Evolutionary conservation across 1,140 invertebrate genomes (phyloP), one percentile per base, ranked within the genome.

Genomic region (Papilio dardanus): DNA sequence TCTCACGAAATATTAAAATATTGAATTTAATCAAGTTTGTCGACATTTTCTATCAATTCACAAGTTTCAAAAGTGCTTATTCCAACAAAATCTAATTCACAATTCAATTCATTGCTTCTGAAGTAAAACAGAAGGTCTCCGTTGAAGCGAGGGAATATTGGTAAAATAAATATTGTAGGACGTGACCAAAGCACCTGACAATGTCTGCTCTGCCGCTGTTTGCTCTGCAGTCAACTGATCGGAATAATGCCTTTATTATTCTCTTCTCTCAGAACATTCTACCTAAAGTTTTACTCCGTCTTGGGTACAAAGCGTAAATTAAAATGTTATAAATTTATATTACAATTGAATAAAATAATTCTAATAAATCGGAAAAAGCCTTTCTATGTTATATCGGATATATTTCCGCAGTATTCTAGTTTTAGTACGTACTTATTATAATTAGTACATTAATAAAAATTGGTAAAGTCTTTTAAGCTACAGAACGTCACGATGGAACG

Each of bases 81-180:
- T 58, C 54, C 10, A 28, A 28, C 10, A 58, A 58, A 28, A 3
- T 28, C 54, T 58, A 28, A 58, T 58, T 58, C 54, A 58, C 3
- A 12, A 58, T 66, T 33, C 31, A 68, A 68, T 68, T 68, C 66
- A 37, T 24, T 68, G 66, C 35, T 24, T 28, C 19, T 67, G 30
- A 37, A 68, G 19, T 74, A 79, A 74, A 73, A 37, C 77, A 81
- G 81, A 81, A 78, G 79, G 77, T 79, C 79, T 77, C 76, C 77
- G 77, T 68, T 71, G 78, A 81, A 86, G 79, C 81, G 83, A 79
- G 86, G 86, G 85, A 89, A 90, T 88, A 92, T 92, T 90, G 87
- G 85, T 89, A 88, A 87, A 89, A 90, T 90, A 92, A 90, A 92
- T 89, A 92, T 89, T 89, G 82, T 79, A 81, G 71, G 73, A 86